A percentile compares a stretch with the other conserved stretches of the same genome.
These are phyloP conservation scores for Alces alces DNA, from an alignment of 2,113 vertebrate genomes.

Conservation along the genomic window DNA sequence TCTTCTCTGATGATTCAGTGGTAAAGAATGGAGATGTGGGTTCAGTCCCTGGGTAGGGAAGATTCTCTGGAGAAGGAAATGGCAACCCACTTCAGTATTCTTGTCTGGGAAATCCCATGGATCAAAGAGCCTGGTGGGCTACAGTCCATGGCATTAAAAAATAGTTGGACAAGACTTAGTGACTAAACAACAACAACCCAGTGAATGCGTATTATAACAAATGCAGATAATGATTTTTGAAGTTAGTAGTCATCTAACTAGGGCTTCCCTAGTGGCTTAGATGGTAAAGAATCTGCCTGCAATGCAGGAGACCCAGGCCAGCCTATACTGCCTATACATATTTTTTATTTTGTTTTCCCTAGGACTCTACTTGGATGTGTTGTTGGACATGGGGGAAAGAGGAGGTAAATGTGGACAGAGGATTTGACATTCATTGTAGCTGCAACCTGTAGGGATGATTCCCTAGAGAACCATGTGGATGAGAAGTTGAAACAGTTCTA, in stretches of 20 bases:
- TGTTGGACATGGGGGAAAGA: not conserved
- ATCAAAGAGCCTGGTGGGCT: not conserved
- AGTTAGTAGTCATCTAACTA: not conserved
- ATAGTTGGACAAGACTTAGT: not conserved
- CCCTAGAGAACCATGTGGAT: constrained; percentile 60
- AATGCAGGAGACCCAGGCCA: not conserved
- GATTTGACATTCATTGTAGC: constrained; percentile 68
- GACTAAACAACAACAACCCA: not conserved
- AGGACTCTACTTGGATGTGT: not conserved
- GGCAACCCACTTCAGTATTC: not conserved
- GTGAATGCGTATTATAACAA: not conserved
- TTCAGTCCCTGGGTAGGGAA: not conserved
- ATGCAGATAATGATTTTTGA: not conserved
- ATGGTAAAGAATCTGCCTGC: not conserved
- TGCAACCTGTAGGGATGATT: constrained; percentile 46
- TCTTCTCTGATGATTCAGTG: not conserved
- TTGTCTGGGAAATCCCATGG: not conserved
- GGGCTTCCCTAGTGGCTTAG: not conserved
- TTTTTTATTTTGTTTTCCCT: not conserved
- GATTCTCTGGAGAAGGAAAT: not conserved
- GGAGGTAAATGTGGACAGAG: constrained; percentile 38
- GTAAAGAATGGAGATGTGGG: not conserved
- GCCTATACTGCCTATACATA: not conserved
- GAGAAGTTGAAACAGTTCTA: constrained; percentile 66
- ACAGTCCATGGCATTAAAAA: not conserved